phyloP scores from a whole-genome alignment of 2,888 invertebrate genomes.

The Pheosia gnoma region DNA sequence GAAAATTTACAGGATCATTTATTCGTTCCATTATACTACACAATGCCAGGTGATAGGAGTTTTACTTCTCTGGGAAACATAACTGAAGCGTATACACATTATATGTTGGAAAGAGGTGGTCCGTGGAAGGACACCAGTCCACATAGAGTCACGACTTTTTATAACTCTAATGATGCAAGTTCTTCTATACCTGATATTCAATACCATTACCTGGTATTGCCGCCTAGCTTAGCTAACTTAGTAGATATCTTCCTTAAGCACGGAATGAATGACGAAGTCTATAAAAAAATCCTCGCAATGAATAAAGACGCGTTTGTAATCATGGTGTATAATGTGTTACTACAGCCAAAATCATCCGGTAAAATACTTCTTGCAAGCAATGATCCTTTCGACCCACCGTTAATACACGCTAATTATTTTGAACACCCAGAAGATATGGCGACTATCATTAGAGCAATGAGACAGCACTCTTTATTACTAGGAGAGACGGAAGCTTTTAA shows the following conservation, averaged over 20 bases:
- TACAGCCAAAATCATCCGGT: slow-evolving; percentile 88
- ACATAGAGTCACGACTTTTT: slow-evolving; percentile 57
- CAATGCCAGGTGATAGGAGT: slow-evolving; percentile 49
- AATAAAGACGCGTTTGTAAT: slow-evolving; percentile 59
- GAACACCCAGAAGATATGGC: slow-evolving; percentile 80
- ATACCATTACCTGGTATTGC: slow-evolving; percentile 55
- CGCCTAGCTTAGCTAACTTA: slow-evolving; percentile 50
- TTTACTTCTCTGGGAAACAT: slow-evolving; percentile 50
- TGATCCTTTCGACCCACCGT: slow-evolving; percentile 87
- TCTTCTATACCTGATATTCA: slow-evolving; percentile 60
- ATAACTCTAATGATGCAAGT: slow-evolving; percentile 58
- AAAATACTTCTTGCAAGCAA: slow-evolving; percentile 86
- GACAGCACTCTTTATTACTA: slow-evolving; percentile 47
- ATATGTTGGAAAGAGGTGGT: slow-evolving; percentile 76
- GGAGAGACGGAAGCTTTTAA: slow-evolving; percentile 57
- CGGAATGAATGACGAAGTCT: slow-evolving; percentile 48
- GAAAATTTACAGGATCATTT: slow-evolving; percentile 81
- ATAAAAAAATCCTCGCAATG: slow-evolving; percentile 45
- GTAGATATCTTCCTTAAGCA: slow-evolving; percentile 53
- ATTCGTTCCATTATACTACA: slow-evolving; percentile 63
- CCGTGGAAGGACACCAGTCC: slow-evolving; percentile 70
- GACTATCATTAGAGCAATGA: slow-evolving; percentile 49
- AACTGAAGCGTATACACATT: slow-evolving; percentile 63
- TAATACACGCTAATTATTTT: slow-evolving; percentile 86
- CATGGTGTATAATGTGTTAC: slow-evolving; percentile 81